Evolutionary conservation across 2,888 invertebrate species (phyloP).

Genomic region (Exephanes ischioxanthus): DNA sequence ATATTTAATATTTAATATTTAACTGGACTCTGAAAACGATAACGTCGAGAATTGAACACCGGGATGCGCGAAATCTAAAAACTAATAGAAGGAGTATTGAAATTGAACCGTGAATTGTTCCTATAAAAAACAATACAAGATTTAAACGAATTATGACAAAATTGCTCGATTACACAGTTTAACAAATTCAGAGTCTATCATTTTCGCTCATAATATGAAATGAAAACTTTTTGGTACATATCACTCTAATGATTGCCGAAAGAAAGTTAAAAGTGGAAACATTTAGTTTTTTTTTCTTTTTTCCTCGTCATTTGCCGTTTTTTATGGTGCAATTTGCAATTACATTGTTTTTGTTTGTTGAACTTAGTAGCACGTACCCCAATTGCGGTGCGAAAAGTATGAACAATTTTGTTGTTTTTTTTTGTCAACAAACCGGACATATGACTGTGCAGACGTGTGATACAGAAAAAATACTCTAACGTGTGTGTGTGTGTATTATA

Average conservation of each 20-base stretch:
- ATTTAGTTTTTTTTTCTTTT: constrained; percentile 17
- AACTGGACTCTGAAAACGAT: not conserved
- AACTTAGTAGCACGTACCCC: constrained; percentile 8
- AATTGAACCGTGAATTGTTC: not conserved
- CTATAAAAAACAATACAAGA: not conserved
- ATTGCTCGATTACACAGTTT: constrained; percentile 2
- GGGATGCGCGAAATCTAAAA: not conserved
- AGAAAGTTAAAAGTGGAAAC: constrained; percentile 32
- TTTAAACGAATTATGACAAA: not conserved
- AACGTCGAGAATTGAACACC: not conserved
- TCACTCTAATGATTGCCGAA: constrained; percentile 47
- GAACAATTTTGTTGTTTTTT: not conserved
- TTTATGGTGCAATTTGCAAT: constrained; percentile 32
- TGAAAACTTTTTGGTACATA: constrained; percentile 30
- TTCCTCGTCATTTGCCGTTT: constrained; percentile 9
- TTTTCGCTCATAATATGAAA: constrained; percentile 23
- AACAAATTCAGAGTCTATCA: not conserved
- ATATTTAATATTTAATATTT: no score
- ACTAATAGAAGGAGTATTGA: not conserved
- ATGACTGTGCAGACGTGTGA: constrained; percentile 4
- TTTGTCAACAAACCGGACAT: constrained; percentile 1
- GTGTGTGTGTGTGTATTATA: constrained; percentile 10
- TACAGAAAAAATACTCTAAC: constrained; percentile 43
- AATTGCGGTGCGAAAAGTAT: constrained; percentile 20
- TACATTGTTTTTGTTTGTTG: constrained; percentile 4